These are phyloP conservation scores for Temnothorax curvispinosus DNA, from an alignment of 1,140 invertebrate species.

Conservation along the genomic window DNA sequence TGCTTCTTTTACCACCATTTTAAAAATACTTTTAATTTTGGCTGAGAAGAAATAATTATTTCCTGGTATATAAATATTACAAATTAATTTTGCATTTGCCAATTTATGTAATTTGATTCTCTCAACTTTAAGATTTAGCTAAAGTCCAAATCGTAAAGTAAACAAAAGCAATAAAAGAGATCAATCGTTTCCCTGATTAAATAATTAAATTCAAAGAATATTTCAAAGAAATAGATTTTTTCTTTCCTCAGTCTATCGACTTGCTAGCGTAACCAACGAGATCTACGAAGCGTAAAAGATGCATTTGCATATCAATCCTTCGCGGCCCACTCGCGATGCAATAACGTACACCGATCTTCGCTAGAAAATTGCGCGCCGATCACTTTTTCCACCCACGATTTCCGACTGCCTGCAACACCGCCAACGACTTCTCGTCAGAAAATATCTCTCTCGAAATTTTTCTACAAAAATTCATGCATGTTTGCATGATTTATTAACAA, in stretches of 20 bases:
- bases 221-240: slow-evolving; percentile 1
- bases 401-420: slow-evolving; percentile 14
- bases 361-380: slow-evolving; percentile 51
- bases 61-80: not conserved
- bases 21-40: not conserved
- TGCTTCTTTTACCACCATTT: not conserved
- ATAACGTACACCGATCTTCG: slow-evolving; percentile 52
- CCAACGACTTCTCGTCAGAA: not conserved
- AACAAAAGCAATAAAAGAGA: slow-evolving; percentile 1
- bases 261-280: not conserved
- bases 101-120: not conserved
- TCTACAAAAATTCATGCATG: not conserved
- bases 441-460: not conserved
- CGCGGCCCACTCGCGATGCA: slow-evolving; percentile 57
- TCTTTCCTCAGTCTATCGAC: not conserved
- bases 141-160: not conserved
- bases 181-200: not conserved
- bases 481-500: not conserved
- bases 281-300: slow-evolving; percentile 48
- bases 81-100: not conserved
- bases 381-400: slow-evolving; percentile 58
- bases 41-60: not conserved
- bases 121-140: not conserved
- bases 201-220: not conserved
- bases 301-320: slow-evolving; percentile 69